phyloP scores from a whole-genome alignment of 2,797 vertebrate species.

The Falco berigora region DNA sequence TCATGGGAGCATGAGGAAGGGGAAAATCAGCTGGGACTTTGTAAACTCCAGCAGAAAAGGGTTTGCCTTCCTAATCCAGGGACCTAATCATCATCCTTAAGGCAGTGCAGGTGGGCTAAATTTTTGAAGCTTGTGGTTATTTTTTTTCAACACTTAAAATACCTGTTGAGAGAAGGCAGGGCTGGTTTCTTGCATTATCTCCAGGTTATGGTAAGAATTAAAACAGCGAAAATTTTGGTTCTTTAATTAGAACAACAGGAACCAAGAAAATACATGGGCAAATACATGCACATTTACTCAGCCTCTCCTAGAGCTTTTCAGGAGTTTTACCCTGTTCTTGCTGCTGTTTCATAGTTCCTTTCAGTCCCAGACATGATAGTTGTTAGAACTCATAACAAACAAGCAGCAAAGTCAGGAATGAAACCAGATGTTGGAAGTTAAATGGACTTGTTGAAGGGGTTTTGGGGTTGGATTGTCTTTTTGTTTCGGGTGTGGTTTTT shows the following conservation, averaged over 20 bases:
- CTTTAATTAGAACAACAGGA: not conserved
- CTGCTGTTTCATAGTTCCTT: not conserved
- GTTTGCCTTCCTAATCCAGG: not conserved
- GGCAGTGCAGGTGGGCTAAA: not conserved
- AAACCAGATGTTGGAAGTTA: conserved; percentile 8
- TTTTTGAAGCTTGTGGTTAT: not conserved
- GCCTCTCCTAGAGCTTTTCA: not conserved
- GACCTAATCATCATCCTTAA: not conserved
- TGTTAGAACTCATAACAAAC: not conserved
- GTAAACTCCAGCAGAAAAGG: not conserved
- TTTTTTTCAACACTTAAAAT: not conserved
- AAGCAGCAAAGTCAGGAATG: not conserved
- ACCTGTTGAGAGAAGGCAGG: not conserved
- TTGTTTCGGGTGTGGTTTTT: not conserved
- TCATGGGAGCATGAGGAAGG: not conserved
- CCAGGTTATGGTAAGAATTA: not conserved
- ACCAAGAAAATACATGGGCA: not conserved
- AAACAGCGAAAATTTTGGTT: not conserved
- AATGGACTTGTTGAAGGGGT: not conserved
- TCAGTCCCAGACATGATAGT: not conserved
- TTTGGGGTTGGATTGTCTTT: not conserved
- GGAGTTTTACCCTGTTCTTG: not conserved
- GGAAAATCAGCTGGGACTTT: not conserved
- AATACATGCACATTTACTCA: not conserved
- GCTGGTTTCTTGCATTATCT: not conserved